These are phyloP conservation scores for Didymodactylos carnosus DNA, from an alignment of 2,888 invertebrate genomes.

Conservation along the genomic window DNA sequence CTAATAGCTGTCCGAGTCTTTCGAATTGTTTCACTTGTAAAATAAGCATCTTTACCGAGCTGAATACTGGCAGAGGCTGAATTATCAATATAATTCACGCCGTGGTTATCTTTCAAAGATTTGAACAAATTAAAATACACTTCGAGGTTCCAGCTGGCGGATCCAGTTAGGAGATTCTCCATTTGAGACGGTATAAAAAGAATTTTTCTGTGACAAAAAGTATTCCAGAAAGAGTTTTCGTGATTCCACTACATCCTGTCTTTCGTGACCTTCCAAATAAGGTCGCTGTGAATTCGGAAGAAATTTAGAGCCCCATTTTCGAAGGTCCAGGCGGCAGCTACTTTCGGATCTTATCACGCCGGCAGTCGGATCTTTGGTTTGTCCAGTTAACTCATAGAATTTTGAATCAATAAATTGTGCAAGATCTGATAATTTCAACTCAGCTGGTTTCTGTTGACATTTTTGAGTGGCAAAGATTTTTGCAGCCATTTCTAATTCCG, in stretches of 20 bases:
- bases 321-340: neutral
- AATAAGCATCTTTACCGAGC: neutral
- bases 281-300: neutral
- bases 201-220: neutral
- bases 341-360: neutral
- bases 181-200: neutral
- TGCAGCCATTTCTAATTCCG: no score
- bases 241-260: no score
- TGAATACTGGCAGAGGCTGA: neutral
- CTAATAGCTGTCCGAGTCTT: neutral
- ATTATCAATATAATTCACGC: neutral
- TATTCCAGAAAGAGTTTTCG: no score
- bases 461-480: no score
- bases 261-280: neutral
- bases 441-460: no score
- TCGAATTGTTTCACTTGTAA: neutral
- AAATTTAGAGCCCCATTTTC: neutral
- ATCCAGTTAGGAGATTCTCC: neutral
- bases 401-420: neutral
- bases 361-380: neutral
- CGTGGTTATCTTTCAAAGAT: neutral
- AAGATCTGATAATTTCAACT: neutral
- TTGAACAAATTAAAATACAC: no score
- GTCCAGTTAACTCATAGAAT: neutral
- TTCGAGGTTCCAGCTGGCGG: neutral